Conservation (phyloP, 2,113 vertebrate species). For the Pollachius pollachius region DNA sequence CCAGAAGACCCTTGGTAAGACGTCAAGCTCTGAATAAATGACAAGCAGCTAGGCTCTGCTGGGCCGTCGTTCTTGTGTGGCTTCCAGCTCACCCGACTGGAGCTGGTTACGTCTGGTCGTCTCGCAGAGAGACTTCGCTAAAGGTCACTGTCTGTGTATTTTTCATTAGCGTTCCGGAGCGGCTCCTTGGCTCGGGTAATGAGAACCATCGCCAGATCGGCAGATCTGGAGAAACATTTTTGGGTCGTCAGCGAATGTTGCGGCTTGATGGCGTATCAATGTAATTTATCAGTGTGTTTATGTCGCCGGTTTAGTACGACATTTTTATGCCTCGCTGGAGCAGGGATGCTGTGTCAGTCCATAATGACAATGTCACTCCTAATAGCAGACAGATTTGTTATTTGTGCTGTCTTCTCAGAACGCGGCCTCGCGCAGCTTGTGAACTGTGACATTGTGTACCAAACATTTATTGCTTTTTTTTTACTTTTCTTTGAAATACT, state of each 20-base stretch:
- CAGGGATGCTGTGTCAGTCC: constrained; percentile 71
- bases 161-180: constrained; percentile 66
- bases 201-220: constrained; percentile 64
- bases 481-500: constrained; percentile 42
- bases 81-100: constrained; percentile 38
- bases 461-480: constrained; percentile 24
- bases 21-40: constrained; percentile 17
- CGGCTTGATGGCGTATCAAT: constrained; percentile 73
- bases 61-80: constrained; percentile 12
- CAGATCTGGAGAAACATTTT: constrained; percentile 72
- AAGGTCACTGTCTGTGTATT: constrained; percentile 70
- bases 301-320: constrained; percentile 71
- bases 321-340: constrained; percentile 68
- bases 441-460: constrained; percentile 44
- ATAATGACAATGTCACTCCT: constrained; percentile 74
- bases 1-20: constrained; percentile 18
- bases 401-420: constrained; percentile 63
- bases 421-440: constrained; percentile 55
- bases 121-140: constrained; percentile 58
- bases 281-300: constrained; percentile 75
- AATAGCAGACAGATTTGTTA: constrained; percentile 66
- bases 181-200: constrained; percentile 61
- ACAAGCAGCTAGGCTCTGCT: constrained; percentile 24
- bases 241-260: constrained; percentile 73
- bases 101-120: constrained; percentile 57